phyloP scores from a whole-genome alignment of 2,113 vertebrate genomes.

The Anhinga rufa region DNA sequence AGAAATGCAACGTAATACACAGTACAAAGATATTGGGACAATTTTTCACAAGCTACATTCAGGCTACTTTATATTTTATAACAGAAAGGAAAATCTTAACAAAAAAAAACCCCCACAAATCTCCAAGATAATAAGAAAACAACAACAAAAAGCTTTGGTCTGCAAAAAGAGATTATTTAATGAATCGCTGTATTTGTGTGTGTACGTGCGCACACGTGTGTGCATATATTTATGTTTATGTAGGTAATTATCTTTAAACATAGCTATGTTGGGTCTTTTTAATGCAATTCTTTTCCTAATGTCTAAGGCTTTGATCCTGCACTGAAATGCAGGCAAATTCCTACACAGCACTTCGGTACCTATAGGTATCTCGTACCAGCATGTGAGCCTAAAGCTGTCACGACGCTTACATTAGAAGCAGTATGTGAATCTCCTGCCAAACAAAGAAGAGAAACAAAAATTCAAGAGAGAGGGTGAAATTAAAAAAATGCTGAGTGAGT shows the following conservation, averaged over 20 bases:
- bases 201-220: rapidly evolving
- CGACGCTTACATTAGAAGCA: background rate
- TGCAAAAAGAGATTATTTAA: conserved; percentile 31
- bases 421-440: background rate
- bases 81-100: background rate
- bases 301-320: background rate
- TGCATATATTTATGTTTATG: conserved; percentile 28
- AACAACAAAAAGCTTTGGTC: background rate
- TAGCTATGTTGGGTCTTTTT: background rate
- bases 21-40: conserved; percentile 21
- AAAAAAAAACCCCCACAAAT: background rate
- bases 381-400: background rate
- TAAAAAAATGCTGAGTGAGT: background rate
- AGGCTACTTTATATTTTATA: conserved; percentile 35
- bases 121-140: background rate
- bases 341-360: background rate
- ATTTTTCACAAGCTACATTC: conserved; percentile 13
- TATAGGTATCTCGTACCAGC: background rate
- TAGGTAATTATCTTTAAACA: conserved; percentile 40
- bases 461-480: background rate
- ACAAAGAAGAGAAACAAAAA: background rate
- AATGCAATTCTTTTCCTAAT: background rate
- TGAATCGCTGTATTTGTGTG: background rate
- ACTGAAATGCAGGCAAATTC: background rate
- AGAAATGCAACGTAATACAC: background rate